A percentile compares a stretch with the other conserved stretches of the same genome.
phyloP scores from a whole-genome alignment of 2,888 invertebrate species.

The Acleris sparsana region DNA sequence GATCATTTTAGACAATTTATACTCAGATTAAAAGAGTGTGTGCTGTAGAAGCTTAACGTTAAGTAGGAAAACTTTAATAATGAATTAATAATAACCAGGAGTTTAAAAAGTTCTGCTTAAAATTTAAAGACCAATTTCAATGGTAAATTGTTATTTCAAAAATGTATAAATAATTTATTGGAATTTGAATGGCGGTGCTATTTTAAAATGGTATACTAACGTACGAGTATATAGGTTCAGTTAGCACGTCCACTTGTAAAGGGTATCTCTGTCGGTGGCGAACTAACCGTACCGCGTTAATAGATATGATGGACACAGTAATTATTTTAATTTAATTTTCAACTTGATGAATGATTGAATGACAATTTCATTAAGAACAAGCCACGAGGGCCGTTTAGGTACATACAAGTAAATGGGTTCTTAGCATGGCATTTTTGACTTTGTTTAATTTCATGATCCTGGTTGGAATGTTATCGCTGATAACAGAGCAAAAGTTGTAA shows the following conservation, averaged over 20 bases:
- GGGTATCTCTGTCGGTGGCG: constrained; percentile 5
- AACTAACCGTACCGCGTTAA: background rate
- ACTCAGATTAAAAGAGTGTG: constrained; percentile 14
- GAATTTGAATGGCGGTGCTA: constrained; percentile 78
- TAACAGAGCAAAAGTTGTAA: background rate
- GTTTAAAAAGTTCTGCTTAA: constrained; percentile 38
- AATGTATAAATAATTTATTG: constrained; percentile 49
- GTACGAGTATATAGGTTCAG: constrained; percentile 56
- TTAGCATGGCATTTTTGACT: constrained; percentile 66
- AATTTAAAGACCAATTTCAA: constrained; percentile 53
- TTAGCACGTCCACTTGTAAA: constrained; percentile 60
- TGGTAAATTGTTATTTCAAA: constrained; percentile 48
- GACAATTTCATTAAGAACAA: too few relatives aligned
- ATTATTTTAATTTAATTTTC: background rate
- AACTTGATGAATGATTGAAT: background rate
- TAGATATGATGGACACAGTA: background rate
- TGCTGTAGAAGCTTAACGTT: constrained; percentile 27
- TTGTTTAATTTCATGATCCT: constrained; percentile 70
- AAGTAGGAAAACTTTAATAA: constrained; percentile 21
- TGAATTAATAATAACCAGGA: constrained; percentile 36
- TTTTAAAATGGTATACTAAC: constrained; percentile 72
- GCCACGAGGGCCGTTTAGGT: constrained; percentile 23
- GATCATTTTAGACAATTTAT: constrained; percentile 9
- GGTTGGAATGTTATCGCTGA: constrained; percentile 47
- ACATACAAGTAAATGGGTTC: constrained; percentile 55